Conservation (phyloP, 2,888 invertebrate genomes). For the Azorinus chamasolen region DNA sequence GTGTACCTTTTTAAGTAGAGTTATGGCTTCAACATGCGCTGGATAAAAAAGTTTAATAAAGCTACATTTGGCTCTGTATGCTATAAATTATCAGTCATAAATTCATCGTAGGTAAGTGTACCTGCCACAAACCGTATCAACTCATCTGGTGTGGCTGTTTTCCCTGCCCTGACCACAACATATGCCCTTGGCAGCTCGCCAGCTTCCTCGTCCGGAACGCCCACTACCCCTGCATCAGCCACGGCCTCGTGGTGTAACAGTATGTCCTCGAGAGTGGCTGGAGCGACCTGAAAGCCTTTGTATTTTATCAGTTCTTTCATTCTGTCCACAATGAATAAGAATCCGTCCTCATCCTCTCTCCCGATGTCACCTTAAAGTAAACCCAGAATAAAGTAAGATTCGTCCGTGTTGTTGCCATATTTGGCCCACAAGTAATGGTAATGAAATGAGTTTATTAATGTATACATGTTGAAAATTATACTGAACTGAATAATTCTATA, state of each 20-base stretch:
- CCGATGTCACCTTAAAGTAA: slow-evolving; percentile 92
- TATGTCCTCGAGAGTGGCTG: slow-evolving; percentile 94
- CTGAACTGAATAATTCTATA: too few relatives aligned
- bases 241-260: slow-evolving; percentile 91
- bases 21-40: too few relatives aligned
- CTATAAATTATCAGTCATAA: too few relatives aligned
- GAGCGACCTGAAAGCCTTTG: slow-evolving; percentile 95
- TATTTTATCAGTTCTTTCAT: slow-evolving; percentile 96
- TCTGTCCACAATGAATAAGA: slow-evolving; percentile 94
- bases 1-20: too few relatives aligned
- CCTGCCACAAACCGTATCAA: slow-evolving; percentile 86
- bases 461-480: too few relatives aligned
- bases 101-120: too few relatives aligned
- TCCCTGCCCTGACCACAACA: slow-evolving; percentile 88
- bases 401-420: too few relatives aligned
- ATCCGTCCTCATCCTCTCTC: slow-evolving; percentile 92
- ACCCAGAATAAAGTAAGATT: too few relatives aligned
- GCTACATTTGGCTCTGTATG: too few relatives aligned
- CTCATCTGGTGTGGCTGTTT: slow-evolving; percentile 87
- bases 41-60: too few relatives aligned
- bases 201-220: slow-evolving; percentile 87
- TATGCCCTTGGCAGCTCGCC: slow-evolving; percentile 93
- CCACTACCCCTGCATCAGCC: slow-evolving; percentile 93
- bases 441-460: too few relatives aligned
- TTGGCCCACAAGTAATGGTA: too few relatives aligned